Base-by-base conservation (phyloP, 2,888 invertebrate genomes). In the Netelia inedita region DNA sequence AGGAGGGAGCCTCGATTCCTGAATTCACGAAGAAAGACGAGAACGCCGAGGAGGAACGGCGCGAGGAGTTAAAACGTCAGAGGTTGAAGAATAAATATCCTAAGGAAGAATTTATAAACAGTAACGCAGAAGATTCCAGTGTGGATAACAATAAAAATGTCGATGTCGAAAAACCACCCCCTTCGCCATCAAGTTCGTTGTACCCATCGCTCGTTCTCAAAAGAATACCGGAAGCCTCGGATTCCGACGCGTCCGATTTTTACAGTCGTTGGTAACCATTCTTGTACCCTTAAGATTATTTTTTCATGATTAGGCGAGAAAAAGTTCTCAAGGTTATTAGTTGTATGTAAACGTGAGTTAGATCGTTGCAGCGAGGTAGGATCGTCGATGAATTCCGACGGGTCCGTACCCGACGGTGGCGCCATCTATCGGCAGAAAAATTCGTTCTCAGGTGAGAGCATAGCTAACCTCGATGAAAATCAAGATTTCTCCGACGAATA, bases 81-180 rank as follows among this genome's bases (percentile, higher is more conserved):
- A 73, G 71, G 35, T 59, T 65, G 6, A 85, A 78, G 11, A 81
- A 88, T 57, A 88, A 88, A 76, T 53, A n/a, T 6, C 89, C 89
- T 0, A 87, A 87, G 23, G 76, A 91, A 75, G 86, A 91, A 86
- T 90, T 91, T 28, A 59, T 90, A n/a, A 80, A 79, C 10, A 28
- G 3, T 28, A 83, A 88, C 19, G 53, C 76, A 2, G 9, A 16
- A 2, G 75, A 50, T 3, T 50, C 23, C 53, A 43, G 11, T 50
- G 66, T 50, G 2, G 63, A 50, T 11, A 28, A 6, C 21, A 43
- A 43, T 74, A 23, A 23, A 16, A 43, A 21, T 5, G 1, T 11
- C 14, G 14, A 16, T 2, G 41, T 11, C 11, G 14, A 75, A 28
- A 78, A 86, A 35, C 8, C 23, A 43, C 10, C 65, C 10, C 21